phyloP scores from a whole-genome alignment of 2,113 vertebrate genomes.

The Stegostoma tigrinum region DNA sequence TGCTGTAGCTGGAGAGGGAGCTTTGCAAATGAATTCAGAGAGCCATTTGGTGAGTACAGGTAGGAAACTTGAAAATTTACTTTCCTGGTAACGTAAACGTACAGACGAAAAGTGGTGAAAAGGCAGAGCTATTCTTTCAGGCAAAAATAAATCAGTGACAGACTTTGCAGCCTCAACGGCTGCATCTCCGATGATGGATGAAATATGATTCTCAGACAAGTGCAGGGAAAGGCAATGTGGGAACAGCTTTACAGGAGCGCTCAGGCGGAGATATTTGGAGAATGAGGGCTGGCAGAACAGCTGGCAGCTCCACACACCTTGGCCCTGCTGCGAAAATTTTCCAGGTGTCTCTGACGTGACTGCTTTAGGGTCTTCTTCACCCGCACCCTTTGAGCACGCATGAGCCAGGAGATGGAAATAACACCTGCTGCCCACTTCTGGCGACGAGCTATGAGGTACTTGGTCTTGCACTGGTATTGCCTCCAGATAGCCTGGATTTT shows the following conservation, averaged over 20 bases:
- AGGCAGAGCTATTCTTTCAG: conserved; percentile 7
- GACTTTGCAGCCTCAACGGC: conserved; percentile 30
- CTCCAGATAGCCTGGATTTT: conserved; percentile 67
- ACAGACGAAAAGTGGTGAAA: conserved; percentile 13
- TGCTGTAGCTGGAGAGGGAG: conserved; percentile 59
- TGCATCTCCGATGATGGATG: conserved; percentile 34
- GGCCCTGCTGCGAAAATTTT: conserved; percentile 70
- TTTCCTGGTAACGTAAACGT: not conserved
- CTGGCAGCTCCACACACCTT: conserved; percentile 59
- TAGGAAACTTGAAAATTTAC: not conserved
- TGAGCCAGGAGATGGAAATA: conserved; percentile 61
- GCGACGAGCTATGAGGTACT: conserved; percentile 47
- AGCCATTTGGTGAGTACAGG: not conserved
- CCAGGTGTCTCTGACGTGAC: conserved; percentile 64
- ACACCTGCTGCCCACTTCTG: conserved; percentile 68
- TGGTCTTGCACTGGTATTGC: conserved; percentile 46
- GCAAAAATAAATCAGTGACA: conserved; percentile 14
- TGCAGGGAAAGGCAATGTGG: conserved; percentile 19
- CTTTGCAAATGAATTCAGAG: conserved; percentile 58
- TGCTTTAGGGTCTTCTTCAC: conserved; percentile 61
- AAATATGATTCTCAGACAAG: conserved; percentile 37
- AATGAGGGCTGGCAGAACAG: conserved; percentile 32
- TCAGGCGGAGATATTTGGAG: conserved; percentile 36
- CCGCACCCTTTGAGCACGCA: conserved; percentile 48
- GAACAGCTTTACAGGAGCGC: conserved; percentile 34